Evolutionary conservation across 2,888 invertebrate genomes (phyloP), one percentile per base, ranked within the genome.

Genomic region (Poecilobothrus nobilitatus): DNA sequence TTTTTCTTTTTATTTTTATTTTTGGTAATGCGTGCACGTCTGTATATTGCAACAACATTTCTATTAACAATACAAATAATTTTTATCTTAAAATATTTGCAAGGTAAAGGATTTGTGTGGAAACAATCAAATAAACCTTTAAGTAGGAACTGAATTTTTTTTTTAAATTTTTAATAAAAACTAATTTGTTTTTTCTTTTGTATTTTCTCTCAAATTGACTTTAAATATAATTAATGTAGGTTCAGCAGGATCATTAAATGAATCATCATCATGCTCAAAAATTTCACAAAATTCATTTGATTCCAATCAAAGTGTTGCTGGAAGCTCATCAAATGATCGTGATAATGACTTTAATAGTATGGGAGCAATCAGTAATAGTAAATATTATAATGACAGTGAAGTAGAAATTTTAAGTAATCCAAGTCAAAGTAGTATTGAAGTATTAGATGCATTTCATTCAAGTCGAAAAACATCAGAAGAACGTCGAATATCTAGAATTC

Each of bases 371-470:
- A 74, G 76, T 7, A 75, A 79, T 70, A 82, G 81, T 71, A 78
- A 78, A 68, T 74, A 77, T 15, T 79, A 79, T 70, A 82, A 81
- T 71, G 88, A 88, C 74, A 89, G 89, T 78, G 89, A 90, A 75
- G 86, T 90, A 71, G 88, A 89, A 74, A 84, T 90, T 64, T 83
- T 90, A 33, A 89, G 88, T 71, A 89, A 89, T 80, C 89, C 89
- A 18, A 89, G 89, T 79, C 87, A 88, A 76, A 88, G 88, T 74
- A 89, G 89, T 75, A 88, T 89, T 69, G 88, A 88, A 80, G 86
- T 88, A 41, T 77, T 88, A 67, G 86, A 86, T 74, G 21, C 70
- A 34, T 70, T 73, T 15, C 74, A 75, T 4, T 73, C 74, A n/a
- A 76, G 73, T 68, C 79, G 81, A 8, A 81, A 80, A 70, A 78